These are phyloP conservation scores for Callinectes sapidus DNA, from an alignment of 2,888 invertebrate genomes.

Conservation along the genomic window DNA sequence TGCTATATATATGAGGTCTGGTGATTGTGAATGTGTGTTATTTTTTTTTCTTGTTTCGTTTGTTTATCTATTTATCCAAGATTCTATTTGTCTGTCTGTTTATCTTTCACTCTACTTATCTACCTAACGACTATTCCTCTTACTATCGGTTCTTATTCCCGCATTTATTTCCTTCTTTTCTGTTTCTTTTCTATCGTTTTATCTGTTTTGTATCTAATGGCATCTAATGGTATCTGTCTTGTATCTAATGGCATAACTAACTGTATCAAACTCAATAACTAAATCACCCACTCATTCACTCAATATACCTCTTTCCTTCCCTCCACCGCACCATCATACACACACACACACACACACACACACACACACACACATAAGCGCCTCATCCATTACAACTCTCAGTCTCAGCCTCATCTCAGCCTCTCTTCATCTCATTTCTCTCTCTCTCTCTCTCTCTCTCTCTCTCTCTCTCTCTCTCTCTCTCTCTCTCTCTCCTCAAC, in stretches of 20 bases:
- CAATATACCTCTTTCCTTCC: not conserved
- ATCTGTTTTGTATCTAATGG: not conserved
- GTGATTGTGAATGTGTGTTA: not conserved
- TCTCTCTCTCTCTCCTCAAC: not conserved
- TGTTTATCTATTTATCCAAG: not conserved
- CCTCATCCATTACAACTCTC: not conserved
- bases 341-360: too few relatives aligned
- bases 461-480: not conserved
- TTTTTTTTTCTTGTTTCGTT: not conserved
- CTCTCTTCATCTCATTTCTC: not conserved
- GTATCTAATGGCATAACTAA: not conserved
- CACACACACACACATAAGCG: not conserved
- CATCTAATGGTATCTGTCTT: not conserved
- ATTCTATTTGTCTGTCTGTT: not conserved
- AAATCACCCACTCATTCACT: not conserved
- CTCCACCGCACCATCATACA: not conserved
- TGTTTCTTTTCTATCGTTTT: too few relatives aligned
- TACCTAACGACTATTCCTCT: not conserved
- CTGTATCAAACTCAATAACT: not conserved
- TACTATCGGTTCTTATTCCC: not conserved
- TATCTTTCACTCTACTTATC: too few relatives aligned
- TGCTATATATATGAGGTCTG: not conserved
- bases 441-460: slow-evolving; percentile 6
- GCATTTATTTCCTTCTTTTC: not conserved
- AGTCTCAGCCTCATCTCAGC: not conserved